Evolutionary conservation across 2,888 invertebrate genomes (phyloP).

Genomic region (Tenthredo distinguenda): DNA sequence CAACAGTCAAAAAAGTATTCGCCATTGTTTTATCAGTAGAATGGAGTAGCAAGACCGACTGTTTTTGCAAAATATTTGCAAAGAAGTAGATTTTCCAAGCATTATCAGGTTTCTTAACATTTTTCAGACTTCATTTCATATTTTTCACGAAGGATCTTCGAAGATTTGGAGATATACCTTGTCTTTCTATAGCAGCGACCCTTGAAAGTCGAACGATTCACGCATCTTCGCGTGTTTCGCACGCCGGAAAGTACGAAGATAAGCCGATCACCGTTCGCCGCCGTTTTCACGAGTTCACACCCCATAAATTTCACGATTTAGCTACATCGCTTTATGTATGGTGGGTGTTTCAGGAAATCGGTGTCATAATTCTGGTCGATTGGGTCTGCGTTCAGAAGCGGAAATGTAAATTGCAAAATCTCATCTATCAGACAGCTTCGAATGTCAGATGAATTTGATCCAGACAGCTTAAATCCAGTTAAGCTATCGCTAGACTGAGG

Average conservation of each 20-base stretch:
- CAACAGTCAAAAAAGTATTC: too few species aligned
- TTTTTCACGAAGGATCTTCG: not conserved
- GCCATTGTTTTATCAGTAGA: too few species aligned
- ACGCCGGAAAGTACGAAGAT: not conserved
- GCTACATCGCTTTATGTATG: not conserved
- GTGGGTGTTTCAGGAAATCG: not conserved
- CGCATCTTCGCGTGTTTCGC: constrained; percentile 6
- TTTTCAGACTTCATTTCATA: not conserved
- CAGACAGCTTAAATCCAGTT: not conserved
- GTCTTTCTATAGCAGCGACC: not conserved
- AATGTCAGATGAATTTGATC: not conserved
- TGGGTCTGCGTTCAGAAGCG: not conserved
- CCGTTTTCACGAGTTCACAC: constrained; percentile 14
- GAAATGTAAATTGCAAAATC: not conserved
- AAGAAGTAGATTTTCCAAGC: not conserved
- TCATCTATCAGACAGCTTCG: not conserved
- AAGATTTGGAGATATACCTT: not conserved
- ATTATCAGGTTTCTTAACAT: not conserved
- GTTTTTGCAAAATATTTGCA: not conserved
- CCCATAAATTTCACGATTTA: constrained; percentile 12
- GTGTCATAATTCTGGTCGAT: not conserved
- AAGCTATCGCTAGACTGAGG: not conserved
- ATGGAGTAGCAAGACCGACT: not conserved
- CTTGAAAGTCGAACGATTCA: not conserved
- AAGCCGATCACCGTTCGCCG: not conserved